Evolutionary conservation across 2,888 invertebrate species (phyloP).

Genomic region (Norana najaformis): DNA sequence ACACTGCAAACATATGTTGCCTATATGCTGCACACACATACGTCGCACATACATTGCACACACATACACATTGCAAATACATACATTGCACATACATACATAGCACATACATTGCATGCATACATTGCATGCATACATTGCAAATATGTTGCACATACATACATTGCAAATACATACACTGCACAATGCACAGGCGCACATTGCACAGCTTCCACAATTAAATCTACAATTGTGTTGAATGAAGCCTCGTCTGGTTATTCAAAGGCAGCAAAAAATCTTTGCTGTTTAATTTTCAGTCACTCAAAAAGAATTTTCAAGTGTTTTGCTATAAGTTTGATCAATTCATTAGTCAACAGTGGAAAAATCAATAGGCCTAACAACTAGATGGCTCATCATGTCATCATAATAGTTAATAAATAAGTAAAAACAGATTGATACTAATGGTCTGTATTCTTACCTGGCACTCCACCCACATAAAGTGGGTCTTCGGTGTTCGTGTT

Average conservation of each 20-base stretch:
- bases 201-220: too few relatives aligned
- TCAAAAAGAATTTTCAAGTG: not conserved
- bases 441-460: constrained; percentile 56
- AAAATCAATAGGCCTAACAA: too few relatives aligned
- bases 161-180: too few relatives aligned
- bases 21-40: too few relatives aligned
- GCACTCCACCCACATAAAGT: constrained; percentile 88
- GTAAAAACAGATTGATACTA: not conserved
- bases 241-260: not conserved
- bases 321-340: not conserved
- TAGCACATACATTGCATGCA: too few relatives aligned
- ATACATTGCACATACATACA: too few relatives aligned
- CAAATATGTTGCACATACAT: too few relatives aligned
- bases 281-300: not conserved
- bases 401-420: not conserved
- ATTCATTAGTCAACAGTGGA: too few relatives aligned
- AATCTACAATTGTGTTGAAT: not conserved
- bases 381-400: not conserved
- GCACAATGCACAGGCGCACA: too few relatives aligned
- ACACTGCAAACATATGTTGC: too few relatives aligned
- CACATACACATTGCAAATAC: too few relatives aligned
- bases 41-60: not conserved
- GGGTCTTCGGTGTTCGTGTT: constrained; percentile 82
- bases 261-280: not conserved
- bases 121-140: too few relatives aligned